Evolutionary conservation across 2,113 vertebrate species (phyloP).

Genomic region (Pantherophis guttatus): DNA sequence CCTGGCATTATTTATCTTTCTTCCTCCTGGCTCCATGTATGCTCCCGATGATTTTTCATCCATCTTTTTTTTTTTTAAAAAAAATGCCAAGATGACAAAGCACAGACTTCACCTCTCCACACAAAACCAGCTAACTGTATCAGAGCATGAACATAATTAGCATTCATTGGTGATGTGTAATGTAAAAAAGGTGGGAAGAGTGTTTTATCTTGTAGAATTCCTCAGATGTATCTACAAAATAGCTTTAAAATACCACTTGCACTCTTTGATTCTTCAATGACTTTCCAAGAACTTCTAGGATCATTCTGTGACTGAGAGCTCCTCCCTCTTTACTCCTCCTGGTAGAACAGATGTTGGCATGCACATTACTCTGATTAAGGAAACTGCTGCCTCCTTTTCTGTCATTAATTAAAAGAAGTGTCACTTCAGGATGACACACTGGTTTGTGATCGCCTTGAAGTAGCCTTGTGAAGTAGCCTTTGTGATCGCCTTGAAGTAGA

Average conservation of each 20-base stretch:
- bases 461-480: slow-evolving; percentile 16
- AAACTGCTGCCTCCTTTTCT: neutral
- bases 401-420: slow-evolving; percentile 50
- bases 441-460: slow-evolving; percentile 51
- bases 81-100: slow-evolving; percentile 82
- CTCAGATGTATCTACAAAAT: neutral
- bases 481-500: slow-evolving; percentile 47
- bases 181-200: slow-evolving; percentile 67
- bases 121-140: slow-evolving; percentile 79
- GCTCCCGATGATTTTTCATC: slow-evolving; percentile 66
- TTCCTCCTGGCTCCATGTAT: slow-evolving; percentile 52
- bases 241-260: neutral
- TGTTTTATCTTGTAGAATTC: slow-evolving; percentile 14
- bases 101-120: slow-evolving; percentile 68
- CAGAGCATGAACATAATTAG: slow-evolving; percentile 80
- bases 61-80: slow-evolving; percentile 27
- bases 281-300: slow-evolving; percentile 41
- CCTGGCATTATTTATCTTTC: slow-evolving; percentile 72
- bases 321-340: slow-evolving; percentile 42
- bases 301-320: slow-evolving; percentile 36
- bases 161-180: slow-evolving; percentile 69
- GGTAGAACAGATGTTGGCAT: slow-evolving; percentile 53
- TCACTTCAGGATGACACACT: slow-evolving; percentile 46
- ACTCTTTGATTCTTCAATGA: slow-evolving; percentile 22
- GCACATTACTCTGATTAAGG: slow-evolving; percentile 40